A percentile compares a stretch with the other conserved stretches of the same genome.
These are phyloP conservation scores for Dryas iulia DNA, from an alignment of 1,140 invertebrate genomes.

Conservation along the genomic window DNA sequence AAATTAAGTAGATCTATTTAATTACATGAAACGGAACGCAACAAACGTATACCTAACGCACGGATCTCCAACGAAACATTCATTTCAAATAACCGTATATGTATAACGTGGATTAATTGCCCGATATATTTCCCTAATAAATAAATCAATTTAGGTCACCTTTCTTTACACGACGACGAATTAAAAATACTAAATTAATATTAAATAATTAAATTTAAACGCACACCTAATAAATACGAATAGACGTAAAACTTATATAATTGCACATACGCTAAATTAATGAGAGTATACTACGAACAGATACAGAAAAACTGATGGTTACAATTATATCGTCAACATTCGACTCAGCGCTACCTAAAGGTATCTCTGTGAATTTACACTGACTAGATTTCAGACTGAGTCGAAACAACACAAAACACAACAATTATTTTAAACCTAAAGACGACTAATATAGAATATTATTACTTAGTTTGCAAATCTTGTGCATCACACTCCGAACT, in stretches of 20 bases:
- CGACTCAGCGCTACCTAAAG: constrained; percentile 15
- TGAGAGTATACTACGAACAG: constrained; percentile 24
- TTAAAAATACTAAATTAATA: constrained; percentile 27
- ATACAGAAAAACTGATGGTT: constrained; percentile 48
- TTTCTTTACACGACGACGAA: constrained; percentile 39
- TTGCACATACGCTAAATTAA: constrained; percentile 69
- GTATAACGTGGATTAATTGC: constrained; percentile 42
- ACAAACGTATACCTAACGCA: background rate
- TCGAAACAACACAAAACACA: constrained; percentile 4
- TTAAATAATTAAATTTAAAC: constrained; percentile 61
- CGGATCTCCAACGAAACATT: background rate
- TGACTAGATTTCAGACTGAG: background rate
- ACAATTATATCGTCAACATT: constrained; percentile 53
- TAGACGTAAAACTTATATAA: constrained; percentile 65
- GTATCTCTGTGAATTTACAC: background rate
- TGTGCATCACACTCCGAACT: constrained; percentile 57
- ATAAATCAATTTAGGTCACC: constrained; percentile 69
- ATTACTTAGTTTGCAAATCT: constrained; percentile 54
- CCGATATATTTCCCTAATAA: constrained; percentile 54
- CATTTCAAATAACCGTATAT: background rate
- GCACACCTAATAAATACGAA: constrained; percentile 58
- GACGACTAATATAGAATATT: constrained; percentile 8
- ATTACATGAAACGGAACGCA: background rate
- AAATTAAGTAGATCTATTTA: constrained; percentile 43
- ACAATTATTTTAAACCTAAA: constrained; percentile 12